These are phyloP conservation scores for Psococerastis gibbosa DNA, from an alignment of 2,888 invertebrate genomes.

Conservation along the genomic window DNA sequence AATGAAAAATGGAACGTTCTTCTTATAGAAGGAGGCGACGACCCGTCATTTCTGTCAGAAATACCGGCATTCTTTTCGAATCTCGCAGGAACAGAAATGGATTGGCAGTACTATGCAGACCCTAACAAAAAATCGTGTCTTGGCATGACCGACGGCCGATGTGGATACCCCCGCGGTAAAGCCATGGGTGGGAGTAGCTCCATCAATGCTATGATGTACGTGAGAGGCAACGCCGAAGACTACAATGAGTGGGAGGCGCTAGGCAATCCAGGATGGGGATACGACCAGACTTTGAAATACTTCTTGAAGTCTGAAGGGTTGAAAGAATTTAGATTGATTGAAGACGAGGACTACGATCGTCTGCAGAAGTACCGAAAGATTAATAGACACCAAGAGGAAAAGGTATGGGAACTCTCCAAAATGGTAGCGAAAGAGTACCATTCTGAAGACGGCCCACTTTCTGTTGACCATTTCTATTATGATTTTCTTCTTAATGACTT, in stretches of 20 bases:
- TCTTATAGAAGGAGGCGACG: constrained; percentile 28
- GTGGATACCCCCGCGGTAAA: constrained; percentile 39
- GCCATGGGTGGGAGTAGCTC: constrained; percentile 43
- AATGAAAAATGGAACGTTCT: constrained; percentile 25
- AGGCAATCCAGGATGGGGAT: constrained; percentile 43
- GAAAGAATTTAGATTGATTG: background rate
- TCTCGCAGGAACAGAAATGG: constrained; percentile 22
- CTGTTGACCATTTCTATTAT: constrained; percentile 26
- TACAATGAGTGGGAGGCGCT: constrained; percentile 39
- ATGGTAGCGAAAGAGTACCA: constrained; percentile 24
- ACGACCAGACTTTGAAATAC: constrained; percentile 26
- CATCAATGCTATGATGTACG: constrained; percentile 43
- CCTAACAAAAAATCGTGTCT: constrained; percentile 25
- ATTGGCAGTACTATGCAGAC: constrained; percentile 31
- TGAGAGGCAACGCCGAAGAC: constrained; percentile 40
- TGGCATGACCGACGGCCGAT: constrained; percentile 22
- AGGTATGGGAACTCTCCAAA: constrained; percentile 16
- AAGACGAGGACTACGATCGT: background rate
- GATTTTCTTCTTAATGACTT: constrained; percentile 20
- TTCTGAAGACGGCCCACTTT: constrained; percentile 29
- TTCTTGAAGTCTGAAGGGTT: constrained; percentile 25
- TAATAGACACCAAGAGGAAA: constrained; percentile 2
- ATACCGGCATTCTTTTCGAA: constrained; percentile 24
- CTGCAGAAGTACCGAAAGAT: constrained; percentile 17
- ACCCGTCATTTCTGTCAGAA: constrained; percentile 27